Conservation (phyloP, 1,140 invertebrate genomes). For the Drosophila gunungcola region DNA sequence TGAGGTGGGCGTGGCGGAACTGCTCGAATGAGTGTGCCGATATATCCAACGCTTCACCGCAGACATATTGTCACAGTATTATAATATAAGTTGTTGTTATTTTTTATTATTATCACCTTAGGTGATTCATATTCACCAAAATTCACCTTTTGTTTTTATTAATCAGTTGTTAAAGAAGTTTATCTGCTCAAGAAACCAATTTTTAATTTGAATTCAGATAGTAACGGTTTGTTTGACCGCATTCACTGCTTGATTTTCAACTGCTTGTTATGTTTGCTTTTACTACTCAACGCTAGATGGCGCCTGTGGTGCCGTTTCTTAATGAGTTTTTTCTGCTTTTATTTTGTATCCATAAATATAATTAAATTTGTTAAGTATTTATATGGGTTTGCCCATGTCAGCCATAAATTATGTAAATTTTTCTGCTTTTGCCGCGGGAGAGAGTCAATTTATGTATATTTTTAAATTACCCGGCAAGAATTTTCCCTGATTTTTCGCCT, state of each 20-base stretch:
- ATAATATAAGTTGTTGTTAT: constrained; percentile 7
- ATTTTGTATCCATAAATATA: constrained; percentile 13
- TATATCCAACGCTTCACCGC: constrained; percentile 87
- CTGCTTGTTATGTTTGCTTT: constrained; percentile 13
- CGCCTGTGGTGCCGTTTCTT: constrained; percentile 4
- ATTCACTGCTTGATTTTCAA: constrained; percentile 8
- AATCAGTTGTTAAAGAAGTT: not conserved
- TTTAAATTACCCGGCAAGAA: constrained; percentile 41
- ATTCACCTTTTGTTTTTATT: constrained; percentile 5
- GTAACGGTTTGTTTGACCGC: not conserved
- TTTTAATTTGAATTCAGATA: constrained; percentile 8
- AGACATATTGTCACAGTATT: constrained; percentile 86
- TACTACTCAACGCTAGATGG: constrained; percentile 37
- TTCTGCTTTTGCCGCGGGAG: not conserved
- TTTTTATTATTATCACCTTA: constrained; percentile 22
- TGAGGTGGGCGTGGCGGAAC: constrained; percentile 81
- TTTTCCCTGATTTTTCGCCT: constrained; percentile 25
- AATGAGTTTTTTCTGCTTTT: constrained; percentile 9
- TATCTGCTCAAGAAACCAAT: not conserved
- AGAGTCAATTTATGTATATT: constrained; percentile 54
- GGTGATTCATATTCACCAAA: constrained; percentile 17
- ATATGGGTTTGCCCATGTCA: constrained; percentile 3
- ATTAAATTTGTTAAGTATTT: constrained; percentile 18
- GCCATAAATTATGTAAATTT: constrained; percentile 62
- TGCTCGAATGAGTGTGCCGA: constrained; percentile 84